These are phyloP conservation scores for Periophthalmus modestus DNA, from an alignment of 2,113 vertebrate species.

Conservation along the genomic window DNA sequence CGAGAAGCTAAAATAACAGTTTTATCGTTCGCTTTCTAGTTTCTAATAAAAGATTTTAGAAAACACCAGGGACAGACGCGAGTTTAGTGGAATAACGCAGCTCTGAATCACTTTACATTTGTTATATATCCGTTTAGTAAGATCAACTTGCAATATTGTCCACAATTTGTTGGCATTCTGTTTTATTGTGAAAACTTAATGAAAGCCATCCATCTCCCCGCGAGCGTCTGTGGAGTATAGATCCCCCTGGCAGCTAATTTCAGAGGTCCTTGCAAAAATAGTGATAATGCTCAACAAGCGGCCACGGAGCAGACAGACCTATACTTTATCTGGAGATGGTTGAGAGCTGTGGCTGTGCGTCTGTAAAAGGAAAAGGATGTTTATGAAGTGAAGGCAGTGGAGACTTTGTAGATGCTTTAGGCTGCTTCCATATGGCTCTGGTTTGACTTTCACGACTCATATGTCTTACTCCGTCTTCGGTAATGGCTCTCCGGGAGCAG, in stretches of 20 bases:
- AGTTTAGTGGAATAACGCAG: slow-evolving; percentile 13
- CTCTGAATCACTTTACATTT: slow-evolving; percentile 19
- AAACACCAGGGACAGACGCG: too few species aligned
- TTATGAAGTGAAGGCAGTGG: slow-evolving; percentile 43
- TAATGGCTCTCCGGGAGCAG: slow-evolving; percentile 61
- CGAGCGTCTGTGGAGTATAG: slow-evolving; percentile 46
- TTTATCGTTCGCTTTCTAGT: too few species aligned
- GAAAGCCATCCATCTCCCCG: slow-evolving; percentile 59
- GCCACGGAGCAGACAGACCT: slow-evolving; percentile 1
- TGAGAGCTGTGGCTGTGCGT: slow-evolving; percentile 5
- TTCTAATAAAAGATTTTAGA: too few species aligned
- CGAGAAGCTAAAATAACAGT: too few species aligned
- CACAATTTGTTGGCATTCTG: slow-evolving; percentile 42
- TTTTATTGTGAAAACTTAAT: slow-evolving; percentile 57
- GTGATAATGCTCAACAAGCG: slow-evolving; percentile 17
- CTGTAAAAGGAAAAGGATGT: slow-evolving; percentile 35
- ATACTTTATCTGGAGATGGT: slow-evolving; percentile 14
- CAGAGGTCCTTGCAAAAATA: slow-evolving; percentile 23
- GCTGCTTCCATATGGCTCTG: slow-evolving; percentile 49
- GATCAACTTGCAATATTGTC: slow-evolving; percentile 37
- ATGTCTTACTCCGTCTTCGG: slow-evolving; percentile 50
- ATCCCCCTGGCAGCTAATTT: slow-evolving; percentile 56
- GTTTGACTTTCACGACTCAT: slow-evolving; percentile 55
- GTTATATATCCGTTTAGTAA: slow-evolving; percentile 43
- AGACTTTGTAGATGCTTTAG: slow-evolving; percentile 40